Evolutionary conservation across 2,113 vertebrate genomes (phyloP).

Genomic region (Nibea albiflora): DNA sequence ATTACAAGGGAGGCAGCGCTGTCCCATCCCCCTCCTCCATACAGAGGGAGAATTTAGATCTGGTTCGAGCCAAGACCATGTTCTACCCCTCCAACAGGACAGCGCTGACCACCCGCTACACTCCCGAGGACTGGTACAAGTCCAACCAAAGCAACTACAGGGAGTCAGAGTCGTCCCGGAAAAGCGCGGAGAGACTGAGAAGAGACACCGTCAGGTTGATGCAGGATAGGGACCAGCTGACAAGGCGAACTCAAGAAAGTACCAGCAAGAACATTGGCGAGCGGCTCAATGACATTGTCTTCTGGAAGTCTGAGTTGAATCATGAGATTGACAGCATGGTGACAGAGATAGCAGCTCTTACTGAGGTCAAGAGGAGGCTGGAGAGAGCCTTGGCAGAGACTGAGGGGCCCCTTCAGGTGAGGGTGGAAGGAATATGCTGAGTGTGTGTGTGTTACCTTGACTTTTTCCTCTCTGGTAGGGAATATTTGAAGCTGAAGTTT

Average conservation of each 20-base stretch:
- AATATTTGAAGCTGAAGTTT: not conserved
- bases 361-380: constrained; percentile 88
- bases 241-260: constrained; percentile 85
- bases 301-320: constrained; percentile 93
- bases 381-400: constrained; percentile 92
- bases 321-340: constrained; percentile 92
- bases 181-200: constrained; percentile 89
- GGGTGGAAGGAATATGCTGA: constrained; percentile 10
- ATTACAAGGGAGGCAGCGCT: constrained; percentile 83
- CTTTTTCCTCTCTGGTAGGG: rapidly evolving
- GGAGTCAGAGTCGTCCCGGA: constrained; percentile 86
- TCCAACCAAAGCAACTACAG: constrained; percentile 90
- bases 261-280: constrained; percentile 90
- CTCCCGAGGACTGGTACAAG: constrained; percentile 91
- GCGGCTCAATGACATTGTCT: constrained; percentile 89
- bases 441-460: constrained; percentile 15
- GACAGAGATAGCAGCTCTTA: constrained; percentile 88
- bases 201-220: constrained; percentile 88
- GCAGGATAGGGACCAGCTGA: constrained; percentile 91
- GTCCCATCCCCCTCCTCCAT: constrained; percentile 78
- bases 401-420: constrained; percentile 91
- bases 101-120: constrained; percentile 85
- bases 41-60: constrained; percentile 78
- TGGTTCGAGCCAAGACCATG: constrained; percentile 83
- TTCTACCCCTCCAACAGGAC: constrained; percentile 89